Percentiles rank a stretch among this genome's conserved stretches.
These are phyloP conservation scores for Mormyrus lacerda DNA, from an alignment of 2,113 vertebrate species.

Conservation along the genomic window DNA sequence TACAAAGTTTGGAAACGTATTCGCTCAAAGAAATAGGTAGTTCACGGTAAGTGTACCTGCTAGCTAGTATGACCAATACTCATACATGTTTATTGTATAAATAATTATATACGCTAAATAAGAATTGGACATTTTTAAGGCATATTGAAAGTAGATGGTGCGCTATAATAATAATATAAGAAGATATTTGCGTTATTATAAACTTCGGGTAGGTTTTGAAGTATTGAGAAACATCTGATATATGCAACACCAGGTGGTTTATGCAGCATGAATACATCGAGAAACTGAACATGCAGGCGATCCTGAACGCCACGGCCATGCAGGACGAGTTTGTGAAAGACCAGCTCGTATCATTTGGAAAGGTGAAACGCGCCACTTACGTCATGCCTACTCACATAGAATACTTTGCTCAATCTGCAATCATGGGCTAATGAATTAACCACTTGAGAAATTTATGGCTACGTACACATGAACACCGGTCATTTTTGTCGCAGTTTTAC, in stretches of 20 bases:
- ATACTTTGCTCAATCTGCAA: not conserved
- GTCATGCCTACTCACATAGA: not conserved
- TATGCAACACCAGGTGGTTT: slow-evolving; percentile 69
- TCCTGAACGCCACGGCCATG: slow-evolving; percentile 67
- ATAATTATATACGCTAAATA: not conserved
- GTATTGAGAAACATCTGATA: not conserved
- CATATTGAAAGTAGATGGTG: not conserved
- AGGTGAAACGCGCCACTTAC: slow-evolving; percentile 60
- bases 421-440: not conserved
- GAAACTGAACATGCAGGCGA: slow-evolving; percentile 91
- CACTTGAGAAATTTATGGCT: not conserved
- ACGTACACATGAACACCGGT: not conserved
- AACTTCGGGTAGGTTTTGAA: not conserved
- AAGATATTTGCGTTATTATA: not conserved
- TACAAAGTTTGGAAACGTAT: slow-evolving; percentile 63
- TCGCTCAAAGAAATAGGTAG: slow-evolving; percentile 65
- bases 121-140: not conserved
- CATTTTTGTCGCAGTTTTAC: not conserved
- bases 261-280: slow-evolving; percentile 79
- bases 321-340: slow-evolving; percentile 81
- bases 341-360: slow-evolving; percentile 70
- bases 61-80: not conserved
- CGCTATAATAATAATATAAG: not conserved
- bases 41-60: slow-evolving; percentile 47
- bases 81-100: not conserved